Conservation (phyloP, 2,888 invertebrate genomes). For the Uropetala carovei region DNA sequence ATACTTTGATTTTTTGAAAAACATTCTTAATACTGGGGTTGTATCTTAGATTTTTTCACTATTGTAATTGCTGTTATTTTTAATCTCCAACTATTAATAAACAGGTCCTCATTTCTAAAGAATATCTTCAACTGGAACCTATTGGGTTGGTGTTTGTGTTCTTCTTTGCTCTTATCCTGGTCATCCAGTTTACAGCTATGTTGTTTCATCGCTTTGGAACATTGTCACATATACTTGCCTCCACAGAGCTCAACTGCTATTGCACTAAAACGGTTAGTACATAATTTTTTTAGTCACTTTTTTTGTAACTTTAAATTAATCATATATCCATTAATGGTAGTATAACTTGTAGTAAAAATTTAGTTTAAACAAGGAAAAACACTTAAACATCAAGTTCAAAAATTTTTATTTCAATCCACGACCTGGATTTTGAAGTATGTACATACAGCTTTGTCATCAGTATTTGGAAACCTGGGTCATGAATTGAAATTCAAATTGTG, state of each 20-base stretch:
- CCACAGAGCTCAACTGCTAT: conserved; percentile 79
- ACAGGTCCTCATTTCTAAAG: conserved; percentile 78
- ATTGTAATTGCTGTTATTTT: conserved; percentile 39
- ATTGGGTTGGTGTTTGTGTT: conserved; percentile 86
- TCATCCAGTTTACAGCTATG: conserved; percentile 86
- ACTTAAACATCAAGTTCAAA: too few relatives aligned
- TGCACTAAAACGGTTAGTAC: conserved; percentile 70
- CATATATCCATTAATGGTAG: background rate
- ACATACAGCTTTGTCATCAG: too few relatives aligned
- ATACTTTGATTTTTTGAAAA: too few relatives aligned
- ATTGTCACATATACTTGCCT: conserved; percentile 84
- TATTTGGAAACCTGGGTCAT: too few relatives aligned
- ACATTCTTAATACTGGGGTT: too few relatives aligned
- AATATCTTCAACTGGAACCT: conserved; percentile 83
- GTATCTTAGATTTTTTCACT: background rate
- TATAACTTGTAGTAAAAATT: background rate
- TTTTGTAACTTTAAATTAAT: background rate
- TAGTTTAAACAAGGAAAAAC: too few relatives aligned
- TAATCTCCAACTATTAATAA: conserved; percentile 65
- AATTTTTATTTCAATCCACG: too few relatives aligned
- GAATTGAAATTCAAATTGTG: too few relatives aligned
- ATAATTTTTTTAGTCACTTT: background rate
- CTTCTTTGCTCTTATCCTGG: conserved; percentile 83
- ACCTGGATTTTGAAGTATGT: too few relatives aligned
- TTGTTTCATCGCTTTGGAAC: conserved; percentile 86